Conservation (phyloP, 2,113 vertebrate species). For the Meleagris gallopavo region DNA sequence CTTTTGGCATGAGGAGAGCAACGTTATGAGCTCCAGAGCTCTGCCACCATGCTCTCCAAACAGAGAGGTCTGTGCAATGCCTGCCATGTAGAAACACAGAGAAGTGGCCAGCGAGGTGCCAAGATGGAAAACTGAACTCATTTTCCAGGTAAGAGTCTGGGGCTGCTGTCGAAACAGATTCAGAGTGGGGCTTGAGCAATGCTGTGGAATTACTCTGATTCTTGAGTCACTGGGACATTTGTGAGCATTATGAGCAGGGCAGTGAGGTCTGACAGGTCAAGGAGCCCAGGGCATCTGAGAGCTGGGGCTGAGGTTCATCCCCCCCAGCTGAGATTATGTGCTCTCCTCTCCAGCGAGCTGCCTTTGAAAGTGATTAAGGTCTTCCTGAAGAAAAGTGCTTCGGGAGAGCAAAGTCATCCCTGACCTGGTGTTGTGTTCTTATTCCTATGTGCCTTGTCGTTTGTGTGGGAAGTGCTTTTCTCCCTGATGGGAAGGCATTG, state of each 20-base stretch:
- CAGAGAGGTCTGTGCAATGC: background rate
- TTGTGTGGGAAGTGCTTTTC: rapidly evolving
- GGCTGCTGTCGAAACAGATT: background rate
- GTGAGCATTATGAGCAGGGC: background rate
- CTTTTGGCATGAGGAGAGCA: background rate
- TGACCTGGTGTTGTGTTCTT: background rate
- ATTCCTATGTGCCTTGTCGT: rapidly evolving
- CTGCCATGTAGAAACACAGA: background rate
- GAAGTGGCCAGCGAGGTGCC: background rate
- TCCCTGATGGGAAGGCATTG: background rate
- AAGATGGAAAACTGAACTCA: background rate
- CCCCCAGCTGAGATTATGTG: background rate
- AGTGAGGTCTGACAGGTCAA: background rate
- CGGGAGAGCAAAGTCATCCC: background rate
- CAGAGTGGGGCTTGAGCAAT: background rate
- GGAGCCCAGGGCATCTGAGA: background rate
- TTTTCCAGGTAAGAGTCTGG: background rate
- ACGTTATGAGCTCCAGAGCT: background rate
- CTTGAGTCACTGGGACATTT: rapidly evolving
- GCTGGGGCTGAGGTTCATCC: background rate
- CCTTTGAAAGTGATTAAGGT: background rate
- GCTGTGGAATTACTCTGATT: background rate
- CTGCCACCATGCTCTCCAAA: background rate
- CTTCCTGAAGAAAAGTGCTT: background rate
- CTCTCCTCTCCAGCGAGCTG: background rate